These are phyloP conservation scores for Allacma fusca DNA, from an alignment of 2,888 invertebrate genomes.

Conservation along the genomic window DNA sequence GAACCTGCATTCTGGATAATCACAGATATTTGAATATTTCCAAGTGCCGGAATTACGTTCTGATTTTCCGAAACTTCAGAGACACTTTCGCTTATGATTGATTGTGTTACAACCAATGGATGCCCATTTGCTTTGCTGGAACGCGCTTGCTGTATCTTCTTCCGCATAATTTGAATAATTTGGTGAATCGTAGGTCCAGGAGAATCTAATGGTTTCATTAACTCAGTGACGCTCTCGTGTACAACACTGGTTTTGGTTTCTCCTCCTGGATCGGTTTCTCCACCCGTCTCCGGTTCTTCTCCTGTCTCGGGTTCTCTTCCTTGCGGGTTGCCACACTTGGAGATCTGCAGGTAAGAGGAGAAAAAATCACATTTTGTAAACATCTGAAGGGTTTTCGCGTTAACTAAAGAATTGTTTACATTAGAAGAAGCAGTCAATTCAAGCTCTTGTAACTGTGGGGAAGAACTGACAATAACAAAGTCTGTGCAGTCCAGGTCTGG, in stretches of 20 bases:
- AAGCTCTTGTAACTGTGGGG: neutral
- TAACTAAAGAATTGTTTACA: no score
- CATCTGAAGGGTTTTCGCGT: no score
- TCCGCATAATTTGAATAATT: neutral
- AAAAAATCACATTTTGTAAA: no score
- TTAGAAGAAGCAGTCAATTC: neutral
- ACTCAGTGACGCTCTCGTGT: no score
- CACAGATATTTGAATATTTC: no score
- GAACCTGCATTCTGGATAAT: no score
- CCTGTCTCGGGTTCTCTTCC: no score
- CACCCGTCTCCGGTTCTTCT: no score
- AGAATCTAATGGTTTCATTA: neutral
- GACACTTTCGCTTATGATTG: neutral
- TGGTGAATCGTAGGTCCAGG: slow-evolving; percentile 18
- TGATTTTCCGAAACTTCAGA: neutral
- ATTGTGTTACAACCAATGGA: neutral
- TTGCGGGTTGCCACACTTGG: no score
- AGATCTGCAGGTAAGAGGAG: no score
- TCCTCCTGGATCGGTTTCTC: neutral
- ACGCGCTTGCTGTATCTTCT: neutral
- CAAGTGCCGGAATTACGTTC: no score
- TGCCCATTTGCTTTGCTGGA: neutral
- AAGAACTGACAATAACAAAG: neutral
- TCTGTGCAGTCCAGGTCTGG: neutral
- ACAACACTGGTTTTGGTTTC: no score